These are phyloP conservation scores for Polylopha cassiicola DNA, from an alignment of 2,888 invertebrate species.

Conservation along the genomic window DNA sequence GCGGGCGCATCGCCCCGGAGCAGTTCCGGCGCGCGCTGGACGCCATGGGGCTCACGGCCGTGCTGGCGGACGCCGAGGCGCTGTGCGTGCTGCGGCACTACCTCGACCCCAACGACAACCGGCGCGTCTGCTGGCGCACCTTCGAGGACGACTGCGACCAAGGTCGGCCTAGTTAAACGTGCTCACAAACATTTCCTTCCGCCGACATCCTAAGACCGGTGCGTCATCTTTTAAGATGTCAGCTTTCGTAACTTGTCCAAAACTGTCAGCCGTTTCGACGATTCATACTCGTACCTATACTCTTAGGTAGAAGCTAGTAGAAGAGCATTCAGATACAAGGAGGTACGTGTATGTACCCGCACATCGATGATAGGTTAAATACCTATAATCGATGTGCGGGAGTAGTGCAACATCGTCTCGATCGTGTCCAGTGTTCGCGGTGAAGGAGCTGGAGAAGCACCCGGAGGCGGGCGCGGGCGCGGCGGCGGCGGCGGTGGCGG, in stretches of 20 bases:
- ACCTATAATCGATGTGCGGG: background rate
- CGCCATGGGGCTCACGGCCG: slow-evolving; percentile 78
- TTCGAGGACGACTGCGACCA: slow-evolving; percentile 88
- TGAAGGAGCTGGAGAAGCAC: slow-evolving; percentile 82
- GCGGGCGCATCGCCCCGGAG: slow-evolving; percentile 81
- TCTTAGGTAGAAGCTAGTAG: no score
- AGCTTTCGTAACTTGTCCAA: no score
- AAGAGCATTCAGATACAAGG: no score
- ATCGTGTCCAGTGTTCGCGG: slow-evolving; percentile 75
- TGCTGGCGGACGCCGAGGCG: slow-evolving; percentile 80
- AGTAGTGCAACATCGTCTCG: background rate
- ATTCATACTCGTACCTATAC: no score
- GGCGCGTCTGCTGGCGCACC: slow-evolving; percentile 83
- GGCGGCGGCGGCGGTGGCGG: slow-evolving; percentile 55
- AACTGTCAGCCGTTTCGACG: no score
- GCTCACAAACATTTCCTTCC: background rate
- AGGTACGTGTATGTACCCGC: no score
- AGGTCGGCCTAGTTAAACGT: slow-evolving; percentile 58
- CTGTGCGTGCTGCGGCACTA: slow-evolving; percentile 81
- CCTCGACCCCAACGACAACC: slow-evolving; percentile 82
- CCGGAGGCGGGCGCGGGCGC: slow-evolving; percentile 66
- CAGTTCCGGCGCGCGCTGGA: slow-evolving; percentile 85
- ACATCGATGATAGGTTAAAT: no score
- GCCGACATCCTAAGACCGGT: slow-evolving; percentile 3
- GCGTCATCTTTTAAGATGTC: no score